Evolutionary conservation across 53 echinoderm and acorn worm genomes (phyloP).

Genomic region (Patiria pectinifera): DNA sequence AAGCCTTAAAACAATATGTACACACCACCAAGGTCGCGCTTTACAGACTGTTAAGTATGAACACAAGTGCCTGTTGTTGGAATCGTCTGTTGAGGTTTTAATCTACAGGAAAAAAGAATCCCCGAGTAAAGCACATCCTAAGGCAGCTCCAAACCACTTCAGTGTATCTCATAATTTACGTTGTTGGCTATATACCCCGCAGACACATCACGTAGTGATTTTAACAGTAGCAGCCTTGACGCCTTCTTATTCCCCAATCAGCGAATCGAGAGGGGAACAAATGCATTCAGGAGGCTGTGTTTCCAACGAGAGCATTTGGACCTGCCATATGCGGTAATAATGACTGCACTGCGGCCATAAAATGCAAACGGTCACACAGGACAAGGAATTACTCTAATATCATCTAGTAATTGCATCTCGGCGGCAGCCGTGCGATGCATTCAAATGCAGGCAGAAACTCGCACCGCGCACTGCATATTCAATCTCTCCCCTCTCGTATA

Average conservation of each 20-base stretch:
- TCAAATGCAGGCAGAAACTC: slow-evolving; percentile 8
- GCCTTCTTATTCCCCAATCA: slow-evolving; percentile 1
- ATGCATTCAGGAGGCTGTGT: slow-evolving; percentile 11
- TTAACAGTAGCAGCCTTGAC: slow-evolving; percentile 23
- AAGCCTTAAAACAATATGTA: slow-evolving; percentile 24
- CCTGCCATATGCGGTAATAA: slow-evolving; percentile 22
- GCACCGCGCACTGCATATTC: slow-evolving; percentile 15
- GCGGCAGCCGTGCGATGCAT: slow-evolving; percentile 8
- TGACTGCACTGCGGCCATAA: slow-evolving; percentile 29
- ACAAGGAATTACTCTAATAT: slow-evolving; percentile 46
- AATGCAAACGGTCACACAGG: slow-evolving; percentile 42
- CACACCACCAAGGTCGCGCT: slow-evolving; percentile 21
- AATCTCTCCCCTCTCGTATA: not conserved
- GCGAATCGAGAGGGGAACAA: not conserved
- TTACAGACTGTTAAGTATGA: not conserved
- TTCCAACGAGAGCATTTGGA: slow-evolving; percentile 4
- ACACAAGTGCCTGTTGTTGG: slow-evolving; percentile 2
- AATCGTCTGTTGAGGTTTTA: slow-evolving; percentile 10
- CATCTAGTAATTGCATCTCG: slow-evolving; percentile 51
- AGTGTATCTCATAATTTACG: slow-evolving; percentile 28
- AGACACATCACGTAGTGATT: slow-evolving; percentile 40
- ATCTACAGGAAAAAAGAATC: not conserved
- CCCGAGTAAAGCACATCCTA: not conserved
- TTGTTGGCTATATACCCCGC: not conserved
- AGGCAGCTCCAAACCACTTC: not conserved